phyloP scores from a whole-genome alignment of 2,797 vertebrate species.

The Myotis pilosus region DNA sequence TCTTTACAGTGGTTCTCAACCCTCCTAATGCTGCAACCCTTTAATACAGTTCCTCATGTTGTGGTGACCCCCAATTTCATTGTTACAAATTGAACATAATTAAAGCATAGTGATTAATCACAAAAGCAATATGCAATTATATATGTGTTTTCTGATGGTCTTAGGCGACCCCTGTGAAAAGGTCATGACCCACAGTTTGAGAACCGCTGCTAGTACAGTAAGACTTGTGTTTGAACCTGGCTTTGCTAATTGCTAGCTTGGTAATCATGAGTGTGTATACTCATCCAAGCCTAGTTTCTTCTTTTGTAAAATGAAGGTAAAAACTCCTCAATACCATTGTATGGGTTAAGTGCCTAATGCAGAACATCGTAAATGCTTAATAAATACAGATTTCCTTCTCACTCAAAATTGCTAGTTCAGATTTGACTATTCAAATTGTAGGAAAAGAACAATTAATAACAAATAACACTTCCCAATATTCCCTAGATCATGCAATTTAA shows the following conservation, averaged over 20 bases:
- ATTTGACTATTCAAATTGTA: conserved; percentile 1
- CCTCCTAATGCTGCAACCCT: too few relatives aligned
- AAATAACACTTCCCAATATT: background rate
- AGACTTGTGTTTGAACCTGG: background rate
- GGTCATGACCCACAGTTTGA: too few relatives aligned
- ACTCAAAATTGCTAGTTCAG: background rate
- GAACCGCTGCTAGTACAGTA: background rate
- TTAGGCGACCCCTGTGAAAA: too few relatives aligned
- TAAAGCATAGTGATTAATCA: too few relatives aligned
- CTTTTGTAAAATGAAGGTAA: background rate
- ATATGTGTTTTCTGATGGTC: too few relatives aligned
- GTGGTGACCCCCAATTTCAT: too few relatives aligned
- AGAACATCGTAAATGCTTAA: background rate
- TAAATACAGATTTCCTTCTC: background rate
- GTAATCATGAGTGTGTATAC: background rate
- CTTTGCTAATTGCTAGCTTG: background rate
- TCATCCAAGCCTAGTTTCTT: background rate
- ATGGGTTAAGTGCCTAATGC: background rate
- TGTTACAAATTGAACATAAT: too few relatives aligned
- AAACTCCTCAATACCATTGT: background rate
- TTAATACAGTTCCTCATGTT: too few relatives aligned
- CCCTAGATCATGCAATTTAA: background rate
- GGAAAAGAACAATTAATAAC: background rate
- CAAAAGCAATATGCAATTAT: too few relatives aligned
- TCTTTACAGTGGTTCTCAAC: background rate